Evolutionary conservation across 2,888 invertebrate genomes (phyloP).

Genomic region (Dyspetes luteomarginatus): DNA sequence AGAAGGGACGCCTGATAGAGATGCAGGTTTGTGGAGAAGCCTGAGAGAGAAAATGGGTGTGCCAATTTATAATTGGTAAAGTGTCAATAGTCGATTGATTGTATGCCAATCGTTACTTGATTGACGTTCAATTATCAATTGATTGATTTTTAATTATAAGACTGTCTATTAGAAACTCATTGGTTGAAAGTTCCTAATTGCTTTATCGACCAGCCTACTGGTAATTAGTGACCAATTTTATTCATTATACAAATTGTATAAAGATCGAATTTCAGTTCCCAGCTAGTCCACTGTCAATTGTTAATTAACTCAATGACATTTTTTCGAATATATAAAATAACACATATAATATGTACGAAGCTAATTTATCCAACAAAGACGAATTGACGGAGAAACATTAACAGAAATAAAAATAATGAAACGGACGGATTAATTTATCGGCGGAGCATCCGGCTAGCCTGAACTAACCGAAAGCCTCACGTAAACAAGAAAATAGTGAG

Average conservation of each 20-base stretch:
- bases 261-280: background rate
- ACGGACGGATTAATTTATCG: slow-evolving; percentile 27
- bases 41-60: too few species aligned
- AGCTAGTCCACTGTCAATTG: background rate
- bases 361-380: background rate
- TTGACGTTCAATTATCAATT: background rate
- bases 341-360: background rate
- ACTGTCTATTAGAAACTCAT: background rate
- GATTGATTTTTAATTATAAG: background rate
- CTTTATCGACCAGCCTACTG: background rate
- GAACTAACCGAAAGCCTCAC: slow-evolving; percentile 9
- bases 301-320: background rate
- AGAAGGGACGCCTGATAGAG: too few species aligned
- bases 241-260: too few species aligned
- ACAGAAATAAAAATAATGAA: slow-evolving; percentile 6
- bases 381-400: too few species aligned
- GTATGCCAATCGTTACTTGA: background rate
- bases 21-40: too few species aligned
- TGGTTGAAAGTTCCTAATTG: background rate
- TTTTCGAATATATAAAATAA: background rate
- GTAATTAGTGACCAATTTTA: too few species aligned
- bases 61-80: background rate
- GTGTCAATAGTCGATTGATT: background rate
- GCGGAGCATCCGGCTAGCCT: background rate
- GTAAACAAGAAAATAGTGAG: slow-evolving; percentile 11